Evolutionary conservation across 2,888 invertebrate species (phyloP).

Genomic region (Meandrusa payeni): DNA sequence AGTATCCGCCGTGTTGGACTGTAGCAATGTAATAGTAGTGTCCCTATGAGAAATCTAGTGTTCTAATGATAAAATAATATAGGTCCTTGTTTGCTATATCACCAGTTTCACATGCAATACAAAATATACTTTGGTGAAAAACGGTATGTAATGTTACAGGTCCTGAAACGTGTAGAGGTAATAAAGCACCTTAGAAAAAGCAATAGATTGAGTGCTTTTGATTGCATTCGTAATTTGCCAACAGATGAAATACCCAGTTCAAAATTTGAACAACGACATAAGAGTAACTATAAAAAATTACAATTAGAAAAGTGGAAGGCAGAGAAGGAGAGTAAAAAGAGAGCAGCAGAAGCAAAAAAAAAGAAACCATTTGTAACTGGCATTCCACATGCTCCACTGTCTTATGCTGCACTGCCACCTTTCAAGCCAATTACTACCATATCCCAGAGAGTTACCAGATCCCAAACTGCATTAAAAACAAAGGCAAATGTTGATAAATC

Average conservation of each 20-base stretch:
- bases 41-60: no score
- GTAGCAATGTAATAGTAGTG: no score
- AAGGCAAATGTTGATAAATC: constrained; percentile 23
- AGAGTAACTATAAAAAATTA: constrained; percentile 47
- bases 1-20: no score
- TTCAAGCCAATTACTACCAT: constrained; percentile 46
- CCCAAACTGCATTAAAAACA: constrained; percentile 45
- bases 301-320: constrained; percentile 68
- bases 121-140: no score
- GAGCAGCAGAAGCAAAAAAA: constrained; percentile 48
- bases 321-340: constrained; percentile 62
- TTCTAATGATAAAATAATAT: no score
- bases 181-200: constrained; percentile 51
- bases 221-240: constrained; percentile 51
- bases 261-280: constrained; percentile 16
- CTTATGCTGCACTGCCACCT: constrained; percentile 35
- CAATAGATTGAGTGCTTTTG: constrained; percentile 50
- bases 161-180: constrained; percentile 50
- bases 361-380: constrained; percentile 66
- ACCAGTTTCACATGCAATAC: no score
- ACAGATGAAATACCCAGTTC: constrained; percentile 41
- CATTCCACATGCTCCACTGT: constrained; percentile 45
- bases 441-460: constrained; percentile 61
- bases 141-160: constrained; percentile 44
- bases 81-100: no score